Conservation (phyloP, 2,888 invertebrate species). For the Thymelicus lineola region DNA sequence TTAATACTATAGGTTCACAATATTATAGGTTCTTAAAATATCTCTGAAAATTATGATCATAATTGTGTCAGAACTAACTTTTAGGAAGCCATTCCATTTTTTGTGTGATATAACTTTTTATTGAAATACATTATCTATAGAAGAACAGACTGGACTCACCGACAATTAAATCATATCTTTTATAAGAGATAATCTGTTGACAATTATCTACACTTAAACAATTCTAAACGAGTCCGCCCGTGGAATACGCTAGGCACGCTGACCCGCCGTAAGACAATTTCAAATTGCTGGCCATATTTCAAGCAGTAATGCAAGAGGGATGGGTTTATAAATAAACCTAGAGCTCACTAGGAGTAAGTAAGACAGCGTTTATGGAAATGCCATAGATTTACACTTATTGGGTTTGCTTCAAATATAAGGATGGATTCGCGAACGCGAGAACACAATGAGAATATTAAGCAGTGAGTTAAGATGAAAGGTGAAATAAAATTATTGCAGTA, state of each 20-base stretch:
- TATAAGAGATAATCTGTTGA: too few relatives aligned
- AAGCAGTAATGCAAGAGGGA: constrained; percentile 55
- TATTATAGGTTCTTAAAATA: too few relatives aligned
- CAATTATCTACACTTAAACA: constrained; percentile 38
- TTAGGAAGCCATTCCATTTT: too few relatives aligned
- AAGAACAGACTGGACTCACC: too few relatives aligned
- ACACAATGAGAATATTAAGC: background rate
- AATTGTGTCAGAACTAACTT: too few relatives aligned
- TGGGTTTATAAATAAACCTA: constrained; percentile 57
- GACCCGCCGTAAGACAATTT: constrained; percentile 56
- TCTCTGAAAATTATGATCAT: too few relatives aligned
- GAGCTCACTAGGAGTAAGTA: constrained; percentile 49
- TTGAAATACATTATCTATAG: too few relatives aligned
- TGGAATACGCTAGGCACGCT: constrained; percentile 40
- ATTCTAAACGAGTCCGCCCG: constrained; percentile 45
- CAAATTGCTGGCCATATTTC: constrained; percentile 59
- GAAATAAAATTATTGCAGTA: constrained; percentile 5
- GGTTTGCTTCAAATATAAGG: constrained; percentile 45
- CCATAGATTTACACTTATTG: constrained; percentile 60
- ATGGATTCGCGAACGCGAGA: background rate
- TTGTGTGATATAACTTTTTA: too few relatives aligned
- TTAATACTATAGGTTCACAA: too few relatives aligned
- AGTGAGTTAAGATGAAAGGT: background rate
- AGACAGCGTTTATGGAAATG: constrained; percentile 58
- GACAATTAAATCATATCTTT: too few relatives aligned